Evolutionary conservation across 2,113 vertebrate species (phyloP), one percentile per base, ranked within the genome.

Genomic region (Anser brachyrhynchus): DNA sequence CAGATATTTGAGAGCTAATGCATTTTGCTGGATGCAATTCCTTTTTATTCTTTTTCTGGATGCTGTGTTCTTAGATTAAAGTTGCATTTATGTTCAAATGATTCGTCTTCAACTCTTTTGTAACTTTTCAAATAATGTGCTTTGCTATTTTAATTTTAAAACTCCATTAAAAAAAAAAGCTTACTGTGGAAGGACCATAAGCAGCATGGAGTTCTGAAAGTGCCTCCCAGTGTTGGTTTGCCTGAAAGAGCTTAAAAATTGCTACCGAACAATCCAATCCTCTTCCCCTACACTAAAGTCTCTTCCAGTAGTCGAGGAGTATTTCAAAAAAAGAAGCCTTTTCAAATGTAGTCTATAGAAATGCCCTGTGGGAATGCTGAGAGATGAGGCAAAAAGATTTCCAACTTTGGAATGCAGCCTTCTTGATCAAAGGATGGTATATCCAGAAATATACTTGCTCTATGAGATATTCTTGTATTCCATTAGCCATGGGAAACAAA

Each of bases 91-190:
- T 29, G 58, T 84, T 57, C 89, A 89, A 89, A 81, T 81, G 44
- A 84, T 95, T 95, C 87, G 61, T 91, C 52, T 91, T 91, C 58
- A 44, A 39, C 44, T 79, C 19, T 58, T 93, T 93, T 93, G 87
- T 69, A 95, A 72, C 62, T 87, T 95, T 89, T 87, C 92, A 94
- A 87, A 87, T 89, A 84, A 92, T 79, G 84, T 43, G 20, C 74
- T 93, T 89, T 69, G 28, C 73, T 74, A 65, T 95, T 96, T 97
- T 95, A 97, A 87, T 87, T 92, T 93, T 51, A 73, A 89, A 93
- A 22, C 39, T 84, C 49, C 51, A 8, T 9, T 76, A 57, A 94
- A 94, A 92, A 75, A 90, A 78, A 93, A 94, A 89, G 81, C 91
- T 96, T 96, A 0, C 41, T 17, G 22, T 43, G 66, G 57, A 91